These are phyloP conservation scores for Gonioctena quinquepunctata DNA, from an alignment of 1,140 invertebrate species.

Conservation along the genomic window DNA sequence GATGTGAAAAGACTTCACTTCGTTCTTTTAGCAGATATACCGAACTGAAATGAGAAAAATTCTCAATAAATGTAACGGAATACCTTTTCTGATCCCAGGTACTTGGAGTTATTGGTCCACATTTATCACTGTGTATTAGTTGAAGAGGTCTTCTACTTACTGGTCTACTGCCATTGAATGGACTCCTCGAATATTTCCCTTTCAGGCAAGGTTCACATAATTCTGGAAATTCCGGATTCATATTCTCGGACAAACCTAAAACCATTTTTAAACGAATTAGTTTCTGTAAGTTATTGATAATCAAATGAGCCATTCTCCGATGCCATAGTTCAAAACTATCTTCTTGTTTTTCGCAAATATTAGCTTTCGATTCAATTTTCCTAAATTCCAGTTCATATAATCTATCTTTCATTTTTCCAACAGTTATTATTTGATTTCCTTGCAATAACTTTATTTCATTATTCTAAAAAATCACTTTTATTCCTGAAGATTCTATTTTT, in stretches of 20 bases:
- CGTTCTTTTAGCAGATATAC: slow-evolving; percentile 50
- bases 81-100: slow-evolving; percentile 46
- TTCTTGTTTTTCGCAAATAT: not conserved
- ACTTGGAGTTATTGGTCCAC: slow-evolving; percentile 43
- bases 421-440: not conserved
- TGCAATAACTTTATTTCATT: not conserved
- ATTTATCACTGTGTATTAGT: slow-evolving; percentile 46
- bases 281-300: not conserved
- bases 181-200: not conserved
- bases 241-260: slow-evolving; percentile 16
- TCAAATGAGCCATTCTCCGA: slow-evolving; percentile 19
- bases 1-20: slow-evolving; percentile 37
- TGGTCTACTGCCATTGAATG: not conserved
- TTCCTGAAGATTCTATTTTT: not conserved
- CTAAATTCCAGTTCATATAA: slow-evolving; percentile 3
- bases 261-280: not conserved
- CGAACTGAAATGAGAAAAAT: slow-evolving; percentile 50
- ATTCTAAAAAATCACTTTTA: slow-evolving; percentile 1
- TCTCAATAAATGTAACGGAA: slow-evolving; percentile 54
- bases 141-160: slow-evolving; percentile 24
- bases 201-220: not conserved
- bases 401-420: not conserved
- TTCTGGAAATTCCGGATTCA: slow-evolving; percentile 11
- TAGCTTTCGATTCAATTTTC: not conserved
- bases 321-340: slow-evolving; percentile 27